phyloP scores from a whole-genome alignment of 2,888 invertebrate genomes.

The Cotesia congregata region DNA sequence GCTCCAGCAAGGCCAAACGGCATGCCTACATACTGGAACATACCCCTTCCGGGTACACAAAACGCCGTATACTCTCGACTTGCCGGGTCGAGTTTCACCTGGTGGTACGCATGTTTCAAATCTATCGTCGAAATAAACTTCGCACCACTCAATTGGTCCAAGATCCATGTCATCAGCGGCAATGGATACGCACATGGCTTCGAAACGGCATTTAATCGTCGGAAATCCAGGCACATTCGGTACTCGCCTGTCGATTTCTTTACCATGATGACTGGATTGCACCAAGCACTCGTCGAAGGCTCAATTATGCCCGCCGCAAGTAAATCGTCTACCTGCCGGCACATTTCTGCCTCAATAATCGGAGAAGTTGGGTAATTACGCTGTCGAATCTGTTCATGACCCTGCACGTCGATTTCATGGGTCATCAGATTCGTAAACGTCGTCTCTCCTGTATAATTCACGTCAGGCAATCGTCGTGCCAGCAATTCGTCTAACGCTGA shows the following conservation, averaged over 20 bases:
- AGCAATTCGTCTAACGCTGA: too few species aligned
- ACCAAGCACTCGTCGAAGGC: slow-evolving; percentile 46
- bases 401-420: too few species aligned
- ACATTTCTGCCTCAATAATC: too few species aligned
- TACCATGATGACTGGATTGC: slow-evolving; percentile 54
- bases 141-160: not conserved
- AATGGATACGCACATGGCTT: slow-evolving; percentile 32
- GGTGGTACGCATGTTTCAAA: slow-evolving; percentile 14
- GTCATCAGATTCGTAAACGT: too few species aligned
- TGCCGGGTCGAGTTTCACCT: not conserved
- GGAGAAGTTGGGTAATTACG: too few species aligned
- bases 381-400: too few species aligned
- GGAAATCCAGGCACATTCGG: slow-evolving; percentile 55
- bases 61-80: slow-evolving; percentile 39
- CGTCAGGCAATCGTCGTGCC: too few species aligned
- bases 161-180: not conserved
- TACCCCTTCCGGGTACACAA: slow-evolving; percentile 53
- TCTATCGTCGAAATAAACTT: slow-evolving; percentile 18
- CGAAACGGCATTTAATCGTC: slow-evolving; percentile 50
- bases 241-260: slow-evolving; percentile 52
- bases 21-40: slow-evolving; percentile 54
- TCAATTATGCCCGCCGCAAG: slow-evolving; percentile 52
- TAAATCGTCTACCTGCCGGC: slow-evolving; percentile 47
- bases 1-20: slow-evolving; percentile 35
- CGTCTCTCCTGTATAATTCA: too few species aligned